Evolutionary conservation across 2,113 vertebrate genomes (phyloP).

Genomic region (Patagioenas fasciata): DNA sequence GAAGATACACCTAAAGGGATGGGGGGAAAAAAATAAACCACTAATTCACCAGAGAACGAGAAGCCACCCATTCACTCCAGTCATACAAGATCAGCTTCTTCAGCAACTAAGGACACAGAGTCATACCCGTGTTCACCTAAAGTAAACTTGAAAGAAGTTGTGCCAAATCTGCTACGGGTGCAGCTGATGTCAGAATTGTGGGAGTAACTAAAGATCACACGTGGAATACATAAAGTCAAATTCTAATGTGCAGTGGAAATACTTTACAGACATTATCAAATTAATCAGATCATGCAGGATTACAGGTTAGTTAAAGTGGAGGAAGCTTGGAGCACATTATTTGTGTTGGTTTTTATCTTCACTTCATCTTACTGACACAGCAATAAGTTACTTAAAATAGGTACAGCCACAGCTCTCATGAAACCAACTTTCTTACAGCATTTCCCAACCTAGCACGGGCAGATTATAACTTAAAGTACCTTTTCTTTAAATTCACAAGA

Average conservation of each 20-base stretch:
- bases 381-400: neutral
- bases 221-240: neutral
- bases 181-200: neutral
- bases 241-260: neutral
- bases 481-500: neutral
- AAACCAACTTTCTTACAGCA: neutral
- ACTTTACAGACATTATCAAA: neutral
- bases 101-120: neutral
- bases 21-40: neutral
- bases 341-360: neutral
- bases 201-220: neutral
- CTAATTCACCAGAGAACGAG: neutral
- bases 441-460: neutral
- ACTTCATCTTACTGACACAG: neutral
- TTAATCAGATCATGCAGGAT: neutral
- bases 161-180: neutral
- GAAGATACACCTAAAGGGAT: neutral
- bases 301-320: neutral
- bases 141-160: neutral
- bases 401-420: neutral
- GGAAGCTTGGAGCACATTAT: neutral
- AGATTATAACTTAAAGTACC: neutral
- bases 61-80: neutral
- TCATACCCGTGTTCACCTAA: neutral
- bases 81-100: neutral